Evolutionary conservation across 2,113 vertebrate species (phyloP).

Genomic region (Anthoscopus minutus): DNA sequence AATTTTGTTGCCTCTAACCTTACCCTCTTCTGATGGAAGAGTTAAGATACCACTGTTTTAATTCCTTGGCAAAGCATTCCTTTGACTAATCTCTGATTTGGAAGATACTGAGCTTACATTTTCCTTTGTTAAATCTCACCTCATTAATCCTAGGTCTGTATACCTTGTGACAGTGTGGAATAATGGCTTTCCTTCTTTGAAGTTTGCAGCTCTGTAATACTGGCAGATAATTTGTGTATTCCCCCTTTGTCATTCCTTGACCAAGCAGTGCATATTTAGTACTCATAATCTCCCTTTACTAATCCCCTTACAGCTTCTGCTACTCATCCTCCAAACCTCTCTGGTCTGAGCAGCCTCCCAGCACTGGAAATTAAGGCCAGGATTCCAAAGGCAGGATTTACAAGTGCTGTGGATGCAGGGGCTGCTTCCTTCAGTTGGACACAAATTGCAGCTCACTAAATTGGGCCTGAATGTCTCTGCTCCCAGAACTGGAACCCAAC

Average conservation of each 20-base stretch:
- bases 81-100: slow-evolving; percentile 5
- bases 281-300: background rate
- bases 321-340: background rate
- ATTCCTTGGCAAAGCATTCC: background rate
- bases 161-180: background rate
- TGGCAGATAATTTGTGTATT: slow-evolving; percentile 7
- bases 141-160: background rate
- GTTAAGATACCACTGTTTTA: background rate
- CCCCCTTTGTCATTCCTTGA: background rate
- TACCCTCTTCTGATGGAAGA: background rate
- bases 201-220: background rate
- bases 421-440: background rate
- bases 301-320: background rate
- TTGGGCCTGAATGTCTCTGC: background rate
- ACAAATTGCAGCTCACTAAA: background rate
- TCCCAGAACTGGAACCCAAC: background rate
- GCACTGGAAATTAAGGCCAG: background rate
- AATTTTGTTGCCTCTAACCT: background rate
- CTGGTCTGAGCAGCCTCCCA: background rate
- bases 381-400: background rate
- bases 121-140: slow-evolving; percentile 21
- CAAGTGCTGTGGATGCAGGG: background rate
- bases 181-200: slow-evolving; percentile 8
- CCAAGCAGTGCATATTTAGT: background rate
- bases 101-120: background rate